Conservation (phyloP, 2,113 vertebrate genomes). For the Microtus pennsylvanicus region DNA sequence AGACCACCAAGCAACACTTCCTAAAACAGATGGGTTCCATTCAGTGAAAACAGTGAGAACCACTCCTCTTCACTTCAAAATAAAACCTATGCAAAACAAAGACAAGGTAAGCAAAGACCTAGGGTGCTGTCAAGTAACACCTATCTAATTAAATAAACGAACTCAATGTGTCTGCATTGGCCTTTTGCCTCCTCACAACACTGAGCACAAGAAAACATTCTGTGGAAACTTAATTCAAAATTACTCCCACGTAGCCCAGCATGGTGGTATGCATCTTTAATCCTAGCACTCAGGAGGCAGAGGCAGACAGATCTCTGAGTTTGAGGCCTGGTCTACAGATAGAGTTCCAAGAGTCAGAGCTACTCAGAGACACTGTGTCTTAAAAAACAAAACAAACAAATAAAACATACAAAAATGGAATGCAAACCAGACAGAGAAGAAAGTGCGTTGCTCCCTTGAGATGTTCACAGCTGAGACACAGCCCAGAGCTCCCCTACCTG, state of each 20-base stretch:
- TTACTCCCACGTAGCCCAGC: background rate
- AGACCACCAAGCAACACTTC: background rate
- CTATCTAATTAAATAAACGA: background rate
- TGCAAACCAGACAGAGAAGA: background rate
- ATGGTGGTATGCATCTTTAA: background rate
- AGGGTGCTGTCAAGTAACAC: background rate
- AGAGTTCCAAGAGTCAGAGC: background rate
- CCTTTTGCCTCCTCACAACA: background rate
- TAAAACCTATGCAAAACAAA: background rate
- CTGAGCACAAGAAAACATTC: background rate
- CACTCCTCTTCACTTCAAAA: background rate
- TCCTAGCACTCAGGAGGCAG: background rate
- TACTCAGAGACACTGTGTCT: background rate
- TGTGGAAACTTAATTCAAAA: background rate
- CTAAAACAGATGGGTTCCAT: too few species aligned
- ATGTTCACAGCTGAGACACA: background rate
- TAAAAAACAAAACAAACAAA: background rate
- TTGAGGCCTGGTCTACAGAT: background rate
- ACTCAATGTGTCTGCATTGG: background rate
- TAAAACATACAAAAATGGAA: background rate
- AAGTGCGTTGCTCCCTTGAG: background rate
- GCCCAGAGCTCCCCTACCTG: too few species aligned
- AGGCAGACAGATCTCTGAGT: background rate
- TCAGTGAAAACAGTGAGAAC: background rate
- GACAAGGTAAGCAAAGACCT: background rate